Evolutionary conservation across 1,140 invertebrate genomes (phyloP).

Genomic region (Pinna nobilis): DNA sequence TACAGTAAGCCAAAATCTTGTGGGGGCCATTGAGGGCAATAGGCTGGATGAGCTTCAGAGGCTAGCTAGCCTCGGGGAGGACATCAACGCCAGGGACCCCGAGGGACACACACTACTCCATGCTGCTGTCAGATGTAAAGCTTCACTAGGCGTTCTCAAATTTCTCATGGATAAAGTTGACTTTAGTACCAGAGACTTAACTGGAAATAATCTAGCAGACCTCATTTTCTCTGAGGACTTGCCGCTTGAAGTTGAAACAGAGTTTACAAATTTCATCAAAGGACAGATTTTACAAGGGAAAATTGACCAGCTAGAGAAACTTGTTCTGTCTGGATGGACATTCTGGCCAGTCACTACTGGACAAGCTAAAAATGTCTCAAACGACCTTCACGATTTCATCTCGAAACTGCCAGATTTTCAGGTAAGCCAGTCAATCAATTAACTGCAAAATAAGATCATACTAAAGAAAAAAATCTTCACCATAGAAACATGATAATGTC

Average conservation of each 20-base stretch:
- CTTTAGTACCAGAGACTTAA: slow-evolving; percentile 33
- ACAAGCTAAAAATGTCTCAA: slow-evolving; percentile 22
- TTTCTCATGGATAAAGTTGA: slow-evolving; percentile 46
- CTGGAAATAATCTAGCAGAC: slow-evolving; percentile 54
- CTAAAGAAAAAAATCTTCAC: too few species aligned
- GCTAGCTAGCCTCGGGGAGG: slow-evolving; percentile 26
- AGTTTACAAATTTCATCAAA: slow-evolving; percentile 31
- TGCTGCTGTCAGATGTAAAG: slow-evolving; percentile 31
- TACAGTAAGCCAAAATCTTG: slow-evolving; percentile 21
- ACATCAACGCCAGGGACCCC: slow-evolving; percentile 27
- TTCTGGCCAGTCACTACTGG: slow-evolving; percentile 37
- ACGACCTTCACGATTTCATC: slow-evolving; percentile 40
- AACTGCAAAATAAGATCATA: not conserved
- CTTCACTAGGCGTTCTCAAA: slow-evolving; percentile 47
- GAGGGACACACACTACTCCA: slow-evolving; percentile 52
- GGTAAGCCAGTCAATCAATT: slow-evolving; percentile 20
- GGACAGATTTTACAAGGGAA: slow-evolving; percentile 36
- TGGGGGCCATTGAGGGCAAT: slow-evolving; percentile 44
- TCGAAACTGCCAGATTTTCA: slow-evolving; percentile 31
- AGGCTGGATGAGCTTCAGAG: slow-evolving; percentile 31
- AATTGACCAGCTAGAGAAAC: slow-evolving; percentile 30
- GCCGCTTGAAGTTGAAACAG: slow-evolving; percentile 25
- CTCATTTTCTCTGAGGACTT: slow-evolving; percentile 35
- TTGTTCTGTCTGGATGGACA: slow-evolving; percentile 51
- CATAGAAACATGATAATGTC: too few species aligned